Base-by-base conservation (phyloP, 2,113 vertebrate species). In the Sardina pilchardus region DNA sequence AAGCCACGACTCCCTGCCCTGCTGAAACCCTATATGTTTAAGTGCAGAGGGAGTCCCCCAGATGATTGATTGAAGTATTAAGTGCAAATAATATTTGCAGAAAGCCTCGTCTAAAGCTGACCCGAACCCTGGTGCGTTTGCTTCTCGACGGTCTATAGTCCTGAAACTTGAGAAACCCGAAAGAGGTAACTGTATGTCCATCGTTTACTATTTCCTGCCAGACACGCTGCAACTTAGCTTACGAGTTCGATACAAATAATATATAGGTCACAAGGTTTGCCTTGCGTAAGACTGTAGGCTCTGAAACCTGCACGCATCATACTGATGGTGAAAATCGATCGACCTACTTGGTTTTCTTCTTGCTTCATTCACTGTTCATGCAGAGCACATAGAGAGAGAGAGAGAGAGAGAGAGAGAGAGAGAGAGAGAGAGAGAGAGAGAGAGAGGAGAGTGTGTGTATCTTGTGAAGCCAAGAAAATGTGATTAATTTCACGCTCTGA, bases 401-500 rank as follows among this genome's bases (percentile, higher is more conserved):
- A 56, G 17, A 21, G 50, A 56, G 50, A 56, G 50, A 17, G 48
- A 50, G 48, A 17, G 48, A 17, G 48, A 9, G 63, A 3, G 26
- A n/a, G n/a, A n/a, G n/a, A n/a, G n/a, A n/a, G n/a, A n/a, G n/a
- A n/a, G n/a, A 17, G 14, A 10, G 26, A 14, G 19, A 24, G n/a
- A 26, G 59, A 26, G 24, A 2, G 10, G 9, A 71, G 26, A 30
- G 63, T 71, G 63, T 30, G 63, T 14, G 17, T 78, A 34, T 78
- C 71, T 4, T 4, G 34, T 17, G 71, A 78, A 71, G 6, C 26
- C 71, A 34, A 36, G 34, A 34, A 78, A 34, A 34, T 78, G 71
- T 34, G 26, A 78, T 78, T 78, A 78, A 78, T 78, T 78, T 78
- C 71, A 78, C 71, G 71, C 71, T 34, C 71, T 78, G 71, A 36